These are phyloP conservation scores for Thymallus thymallus DNA, from an alignment of 2,113 vertebrate genomes.

Conservation along the genomic window DNA sequence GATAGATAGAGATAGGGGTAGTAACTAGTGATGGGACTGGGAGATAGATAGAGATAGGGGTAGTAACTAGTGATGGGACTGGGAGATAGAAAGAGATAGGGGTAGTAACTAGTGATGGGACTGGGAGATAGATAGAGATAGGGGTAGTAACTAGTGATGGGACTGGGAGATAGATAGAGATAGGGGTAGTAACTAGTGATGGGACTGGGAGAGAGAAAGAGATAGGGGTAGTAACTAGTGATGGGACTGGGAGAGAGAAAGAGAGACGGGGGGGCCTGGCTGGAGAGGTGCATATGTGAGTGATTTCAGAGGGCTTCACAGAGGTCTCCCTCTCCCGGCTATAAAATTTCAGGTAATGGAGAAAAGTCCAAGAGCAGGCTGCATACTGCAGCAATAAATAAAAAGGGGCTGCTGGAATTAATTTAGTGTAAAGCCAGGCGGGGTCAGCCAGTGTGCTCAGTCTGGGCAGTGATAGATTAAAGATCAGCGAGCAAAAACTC, in stretches of 20 bases:
- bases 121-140: background rate
- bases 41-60: background rate
- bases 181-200: no score
- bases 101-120: no score
- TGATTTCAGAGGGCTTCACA: constrained; percentile 61
- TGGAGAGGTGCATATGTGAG: constrained; percentile 48
- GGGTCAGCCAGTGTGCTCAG: constrained; percentile 59
- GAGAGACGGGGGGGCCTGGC: constrained; percentile 12
- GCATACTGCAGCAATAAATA: constrained; percentile 69
- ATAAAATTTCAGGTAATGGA: constrained; percentile 61
- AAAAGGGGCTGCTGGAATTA: constrained; percentile 68
- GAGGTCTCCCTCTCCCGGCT: constrained; percentile 57
- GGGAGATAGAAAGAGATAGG: constrained; percentile 14
- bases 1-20: background rate
- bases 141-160: background rate
- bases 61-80: background rate
- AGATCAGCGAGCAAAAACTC: constrained; percentile 58
- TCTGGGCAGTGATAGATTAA: constrained; percentile 70
- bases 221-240: no score
- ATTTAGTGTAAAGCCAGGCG: constrained; percentile 59
- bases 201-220: no score
- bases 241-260: constrained; percentile 22
- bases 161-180: constrained; percentile 17
- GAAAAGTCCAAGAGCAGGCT: constrained; percentile 56
- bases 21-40: constrained; percentile 1